Base-by-base conservation (phyloP, 2,797 vertebrate species). In the Syncerus caffer region DNA sequence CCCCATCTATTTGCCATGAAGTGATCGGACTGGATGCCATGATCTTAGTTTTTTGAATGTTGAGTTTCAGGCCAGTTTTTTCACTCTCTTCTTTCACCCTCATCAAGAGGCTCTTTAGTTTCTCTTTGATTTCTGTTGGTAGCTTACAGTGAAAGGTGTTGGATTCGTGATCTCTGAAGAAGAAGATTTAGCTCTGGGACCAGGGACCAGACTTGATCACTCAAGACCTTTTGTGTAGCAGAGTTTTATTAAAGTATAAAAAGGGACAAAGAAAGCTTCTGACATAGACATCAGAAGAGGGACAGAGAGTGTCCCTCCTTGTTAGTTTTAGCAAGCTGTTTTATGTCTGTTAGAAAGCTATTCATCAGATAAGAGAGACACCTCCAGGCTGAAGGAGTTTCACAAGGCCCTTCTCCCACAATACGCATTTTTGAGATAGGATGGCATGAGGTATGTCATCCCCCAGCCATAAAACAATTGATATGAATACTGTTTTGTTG, bases 151-250 rank as follows among this genome's bases (percentile, higher is more conserved):
- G 4, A 67, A 67, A 34, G 64, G 9, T 67, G 64, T 67, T 34
- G n/a, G 64, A 67, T 67, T 67, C 0, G 0, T 67, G 64, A 34
- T 67, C 64, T 34, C 7, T 0, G 0, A 67, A 67, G 62, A 64
- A 17, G 31, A n/a, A n/a, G 17, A 19, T 34, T 34, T 21, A 67
- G 16, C 64, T 67, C 34, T 34, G 17, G n/a, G n/a, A 34, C 4
- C 17, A 67, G 17, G 9, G 17, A 34, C 31, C 64, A 67, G 64
- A 67, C 17, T 67, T 34, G n/a, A 67, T 67, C 17, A 67, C n/a
- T 19, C n/a, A 34, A 67, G 8, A 67, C n/a, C 17, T 34, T 67
- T 34, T 19, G 2, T 34, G n/a, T 67, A 67, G n/a, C n/a, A 34
- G 16, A 34, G 64, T 67, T 21, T 67, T 67, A 19, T 34, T 67